Conservation (phyloP, 2,113 vertebrate genomes). For the Cebidichthys violaceus region DNA sequence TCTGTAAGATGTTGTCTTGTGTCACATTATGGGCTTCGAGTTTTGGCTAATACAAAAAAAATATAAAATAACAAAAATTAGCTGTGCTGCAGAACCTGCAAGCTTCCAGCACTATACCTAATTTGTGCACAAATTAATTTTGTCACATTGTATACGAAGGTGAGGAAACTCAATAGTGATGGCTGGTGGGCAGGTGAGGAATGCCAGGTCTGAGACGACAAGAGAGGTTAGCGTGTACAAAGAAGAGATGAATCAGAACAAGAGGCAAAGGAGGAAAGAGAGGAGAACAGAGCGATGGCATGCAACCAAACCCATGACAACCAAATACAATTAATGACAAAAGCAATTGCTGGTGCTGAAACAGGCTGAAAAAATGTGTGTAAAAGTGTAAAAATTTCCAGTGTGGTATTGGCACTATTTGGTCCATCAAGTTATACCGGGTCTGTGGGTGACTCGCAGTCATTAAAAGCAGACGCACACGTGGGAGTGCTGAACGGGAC, state of each 20-base stretch:
- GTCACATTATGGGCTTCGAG: not conserved
- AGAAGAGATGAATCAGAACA: constrained; percentile 20
- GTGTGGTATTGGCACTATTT: constrained; percentile 43
- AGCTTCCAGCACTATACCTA: not conserved
- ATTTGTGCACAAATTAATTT: not conserved
- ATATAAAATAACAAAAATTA: not conserved
- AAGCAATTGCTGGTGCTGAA: constrained; percentile 48
- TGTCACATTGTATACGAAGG: not conserved
- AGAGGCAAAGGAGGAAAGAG: constrained; percentile 26
- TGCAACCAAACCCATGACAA: constrained; percentile 48
- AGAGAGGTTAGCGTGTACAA: not conserved
- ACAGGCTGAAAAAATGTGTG: not conserved
- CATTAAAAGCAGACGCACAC: constrained; percentile 69
- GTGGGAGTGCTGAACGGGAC: constrained; percentile 41
- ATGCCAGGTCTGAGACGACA: not conserved
- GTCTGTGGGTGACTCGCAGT: constrained; percentile 53
- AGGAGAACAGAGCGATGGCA: constrained; percentile 9
- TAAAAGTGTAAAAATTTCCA: constrained; percentile 61
- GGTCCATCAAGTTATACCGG: constrained; percentile 33
- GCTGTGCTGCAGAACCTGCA: not conserved
- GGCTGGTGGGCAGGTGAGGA: constrained; percentile 7
- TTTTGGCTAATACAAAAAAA: not conserved
- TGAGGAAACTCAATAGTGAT: constrained; percentile 1
- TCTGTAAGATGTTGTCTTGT: not conserved
- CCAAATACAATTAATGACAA: constrained; percentile 56